Evolutionary conservation across 2,113 vertebrate genomes (phyloP).

Genomic region (Larimichthys polyactis): DNA sequence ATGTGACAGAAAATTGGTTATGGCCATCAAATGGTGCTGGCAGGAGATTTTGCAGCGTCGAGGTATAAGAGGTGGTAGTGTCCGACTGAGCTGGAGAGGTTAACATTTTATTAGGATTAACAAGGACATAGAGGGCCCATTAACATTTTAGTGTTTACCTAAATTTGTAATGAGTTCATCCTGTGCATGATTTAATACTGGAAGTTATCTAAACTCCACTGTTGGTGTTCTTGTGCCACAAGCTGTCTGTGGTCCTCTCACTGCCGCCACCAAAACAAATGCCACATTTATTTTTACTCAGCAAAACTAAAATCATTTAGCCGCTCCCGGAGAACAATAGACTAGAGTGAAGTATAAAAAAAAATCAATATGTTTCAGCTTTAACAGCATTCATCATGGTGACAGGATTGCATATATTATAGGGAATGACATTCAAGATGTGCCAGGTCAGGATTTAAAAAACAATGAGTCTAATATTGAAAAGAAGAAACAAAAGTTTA

Average conservation of each 20-base stretch:
- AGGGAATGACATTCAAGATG: conserved; percentile 22
- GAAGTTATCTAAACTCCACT: not conserved
- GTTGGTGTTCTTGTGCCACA: not conserved
- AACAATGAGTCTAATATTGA: conserved; percentile 20
- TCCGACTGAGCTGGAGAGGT: conserved; percentile 5
- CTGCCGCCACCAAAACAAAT: conserved; percentile 28
- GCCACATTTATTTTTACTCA: conserved; percentile 44
- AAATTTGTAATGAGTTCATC: not conserved
- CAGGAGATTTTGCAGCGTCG: conserved; percentile 14
- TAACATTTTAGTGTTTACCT: conserved; percentile 2
- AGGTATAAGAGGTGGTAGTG: not conserved
- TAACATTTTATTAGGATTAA: conserved; percentile 30
- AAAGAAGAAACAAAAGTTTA: conserved; percentile 27
- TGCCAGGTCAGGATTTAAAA: conserved; percentile 5
- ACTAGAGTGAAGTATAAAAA: conserved; percentile 25
- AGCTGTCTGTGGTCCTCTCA: conserved; percentile 1
- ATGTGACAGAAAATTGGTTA: conserved; percentile 42
- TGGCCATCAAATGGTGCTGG: conserved; percentile 43
- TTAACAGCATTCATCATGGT: conserved; percentile 54
- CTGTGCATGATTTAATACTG: not conserved
- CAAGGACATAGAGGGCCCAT: not conserved
- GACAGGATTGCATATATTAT: conserved; percentile 61
- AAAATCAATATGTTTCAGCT: conserved; percentile 49
- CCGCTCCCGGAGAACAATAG: conserved; percentile 52
- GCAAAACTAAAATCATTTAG: conserved; percentile 46